Base-by-base conservation (phyloP, 37 sponge, comb jelly and placozoan species). In the Lycopodina hypogea region DNA sequence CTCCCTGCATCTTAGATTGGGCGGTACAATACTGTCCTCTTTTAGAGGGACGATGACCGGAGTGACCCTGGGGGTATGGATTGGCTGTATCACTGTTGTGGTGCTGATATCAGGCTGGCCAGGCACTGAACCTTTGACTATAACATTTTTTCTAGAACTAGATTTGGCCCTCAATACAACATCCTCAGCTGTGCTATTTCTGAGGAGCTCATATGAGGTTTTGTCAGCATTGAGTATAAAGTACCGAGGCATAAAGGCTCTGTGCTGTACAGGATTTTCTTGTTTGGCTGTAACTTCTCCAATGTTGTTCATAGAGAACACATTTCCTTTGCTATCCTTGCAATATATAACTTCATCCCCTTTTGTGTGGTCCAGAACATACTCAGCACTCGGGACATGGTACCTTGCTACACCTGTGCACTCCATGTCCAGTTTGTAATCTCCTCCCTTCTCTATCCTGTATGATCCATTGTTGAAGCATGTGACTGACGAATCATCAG, bases 191-290 rank as follows among this genome's bases (percentile, higher is more conserved):
- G 33, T 38, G 26, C 57, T 50, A 15, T 55, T 18, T 9, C 74
- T 63, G 21, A 75, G 74, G 12, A 93, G 22, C 67, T 87, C 81
- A 36, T 74, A 78, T 0, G 79, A 81, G 6, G 68, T 83, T 7
- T 64, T 66, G 80, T 90, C 86, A 39, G 73, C 32, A 37, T 83
- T 75, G 15, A 93, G 33, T 29, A 90, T 63, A 75, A 87, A 93
- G 55, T 87, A 84, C 1, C 79, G 81, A 1, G 90, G 86, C 0
- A 35, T 30, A 26, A 72, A 78, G 3, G 65, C 56, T 63, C 35
- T 38, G 38, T 80, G 81, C 2, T 18, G 6, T 41, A 68, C 57
- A 52, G 66, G 35, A 24, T 38, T 64, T 38, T 9, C 66, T n/a
- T 19, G 21, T 30, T 64, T 1, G 18, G 71, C 52, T 33, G 51